These are phyloP conservation scores for Epizoanthus stellaris DNA, from an alignment of 92 coral and sea anemone species.

Conservation along the genomic window DNA sequence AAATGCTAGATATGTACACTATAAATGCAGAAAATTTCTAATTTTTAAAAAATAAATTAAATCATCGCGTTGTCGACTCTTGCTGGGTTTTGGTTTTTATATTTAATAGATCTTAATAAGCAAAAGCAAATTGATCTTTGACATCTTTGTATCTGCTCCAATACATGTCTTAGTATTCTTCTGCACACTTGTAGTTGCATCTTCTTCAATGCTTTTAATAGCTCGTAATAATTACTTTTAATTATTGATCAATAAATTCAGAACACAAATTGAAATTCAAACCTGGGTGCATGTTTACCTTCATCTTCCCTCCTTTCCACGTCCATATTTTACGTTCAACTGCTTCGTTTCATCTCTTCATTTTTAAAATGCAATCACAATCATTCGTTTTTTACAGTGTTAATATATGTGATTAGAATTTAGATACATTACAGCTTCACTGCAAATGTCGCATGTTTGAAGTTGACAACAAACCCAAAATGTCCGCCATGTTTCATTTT, in stretches of 20 bases:
- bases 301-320: conserved; percentile 22
- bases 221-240: not conserved
- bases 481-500: conserved; percentile 52
- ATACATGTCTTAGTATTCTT: not conserved
- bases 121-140: not conserved
- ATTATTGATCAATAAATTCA: not conserved
- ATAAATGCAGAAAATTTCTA: too few species aligned
- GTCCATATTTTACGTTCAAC: conserved; percentile 5
- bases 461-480: too few species aligned
- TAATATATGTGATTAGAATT: not conserved
- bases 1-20: too few species aligned
- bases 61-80: not conserved
- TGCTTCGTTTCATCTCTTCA: conserved; percentile 4
- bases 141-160: too few species aligned
- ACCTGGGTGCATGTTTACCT: conserved; percentile 11
- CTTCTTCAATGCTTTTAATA: not conserved
- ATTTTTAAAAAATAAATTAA: too few species aligned
- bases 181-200: not conserved
- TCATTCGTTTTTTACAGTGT: not conserved
- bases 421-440: too few species aligned
- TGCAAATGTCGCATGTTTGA: too few species aligned
- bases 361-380: not conserved
- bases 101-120: not conserved
- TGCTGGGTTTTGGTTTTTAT: not conserved
- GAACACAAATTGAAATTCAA: not conserved